Evolutionary conservation across 2,113 vertebrate species (phyloP).

Genomic region (Struthio camelus): DNA sequence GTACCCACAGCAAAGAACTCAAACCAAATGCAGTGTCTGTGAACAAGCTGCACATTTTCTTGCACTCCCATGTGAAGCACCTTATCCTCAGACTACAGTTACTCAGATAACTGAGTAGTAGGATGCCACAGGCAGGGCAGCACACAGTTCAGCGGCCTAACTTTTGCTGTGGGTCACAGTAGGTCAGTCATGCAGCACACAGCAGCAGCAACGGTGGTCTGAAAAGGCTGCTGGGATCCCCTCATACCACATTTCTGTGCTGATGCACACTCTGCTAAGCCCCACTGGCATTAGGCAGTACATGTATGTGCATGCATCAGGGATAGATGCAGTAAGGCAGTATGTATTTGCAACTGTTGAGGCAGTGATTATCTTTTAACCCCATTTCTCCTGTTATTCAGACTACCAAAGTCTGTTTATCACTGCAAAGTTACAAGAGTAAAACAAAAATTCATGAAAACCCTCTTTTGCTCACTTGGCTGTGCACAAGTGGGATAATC

Average conservation of each 20-base stretch:
- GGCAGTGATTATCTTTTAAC: background rate
- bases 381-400: background rate
- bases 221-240: too few species aligned
- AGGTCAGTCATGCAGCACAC: background rate
- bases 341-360: background rate
- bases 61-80: rapidly evolving
- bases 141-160: rapidly evolving
- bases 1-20: background rate
- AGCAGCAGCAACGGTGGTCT: background rate
- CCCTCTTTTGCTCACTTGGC: background rate
- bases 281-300: background rate
- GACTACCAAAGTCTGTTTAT: background rate
- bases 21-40: background rate
- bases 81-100: too few species aligned
- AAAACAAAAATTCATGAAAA: background rate
- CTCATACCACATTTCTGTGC: background rate
- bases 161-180: background rate
- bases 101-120: background rate
- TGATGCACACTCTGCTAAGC: background rate
- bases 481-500: background rate
- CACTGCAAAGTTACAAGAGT: background rate
- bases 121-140: background rate
- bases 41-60: background rate
- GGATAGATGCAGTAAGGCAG: background rate
- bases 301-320: background rate